These are phyloP conservation scores for Pinna nobilis DNA, from an alignment of 1,140 invertebrate species.

Conservation along the genomic window DNA sequence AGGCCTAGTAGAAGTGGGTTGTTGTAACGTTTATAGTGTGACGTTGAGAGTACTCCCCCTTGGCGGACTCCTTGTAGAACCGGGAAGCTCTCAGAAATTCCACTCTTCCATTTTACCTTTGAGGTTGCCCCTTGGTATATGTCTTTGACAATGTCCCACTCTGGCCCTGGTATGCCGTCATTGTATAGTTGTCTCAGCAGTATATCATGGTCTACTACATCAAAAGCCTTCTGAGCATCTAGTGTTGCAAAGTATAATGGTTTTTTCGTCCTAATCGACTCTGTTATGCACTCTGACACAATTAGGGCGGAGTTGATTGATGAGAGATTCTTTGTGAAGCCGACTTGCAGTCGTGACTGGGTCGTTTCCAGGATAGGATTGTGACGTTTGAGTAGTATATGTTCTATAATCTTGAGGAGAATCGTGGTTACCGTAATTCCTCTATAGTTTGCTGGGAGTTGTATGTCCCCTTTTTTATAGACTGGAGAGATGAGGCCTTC, in stretches of 20 bases:
- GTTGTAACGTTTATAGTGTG: not conserved
- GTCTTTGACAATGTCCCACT: not conserved
- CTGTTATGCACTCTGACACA: not conserved
- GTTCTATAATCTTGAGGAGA: conserved; percentile 5
- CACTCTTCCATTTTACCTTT: not conserved
- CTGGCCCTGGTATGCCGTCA: not conserved
- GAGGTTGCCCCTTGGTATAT: not conserved
- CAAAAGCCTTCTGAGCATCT: not conserved
- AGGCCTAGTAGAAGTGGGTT: not conserved
- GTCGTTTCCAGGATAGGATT: too few species aligned
- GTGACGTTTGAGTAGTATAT: not conserved
- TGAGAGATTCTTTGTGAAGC: not conserved
- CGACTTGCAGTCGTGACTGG: not conserved
- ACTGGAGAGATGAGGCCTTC: not conserved
- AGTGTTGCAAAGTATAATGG: not conserved
- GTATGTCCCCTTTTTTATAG: conserved; percentile 4
- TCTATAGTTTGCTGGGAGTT: not conserved
- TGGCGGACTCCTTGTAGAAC: conserved; percentile 1
- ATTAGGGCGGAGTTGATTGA: not conserved
- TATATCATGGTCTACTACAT: not conserved
- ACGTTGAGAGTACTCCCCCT: conserved; percentile 2
- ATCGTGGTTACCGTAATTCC: conserved; percentile 15
- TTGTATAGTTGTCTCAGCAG: conserved; percentile 2
- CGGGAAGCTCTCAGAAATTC: not conserved
- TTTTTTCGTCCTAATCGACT: not conserved